Evolutionary conservation across 2,113 vertebrate genomes (phyloP).

Genomic region (Epinephelus moara): DNA sequence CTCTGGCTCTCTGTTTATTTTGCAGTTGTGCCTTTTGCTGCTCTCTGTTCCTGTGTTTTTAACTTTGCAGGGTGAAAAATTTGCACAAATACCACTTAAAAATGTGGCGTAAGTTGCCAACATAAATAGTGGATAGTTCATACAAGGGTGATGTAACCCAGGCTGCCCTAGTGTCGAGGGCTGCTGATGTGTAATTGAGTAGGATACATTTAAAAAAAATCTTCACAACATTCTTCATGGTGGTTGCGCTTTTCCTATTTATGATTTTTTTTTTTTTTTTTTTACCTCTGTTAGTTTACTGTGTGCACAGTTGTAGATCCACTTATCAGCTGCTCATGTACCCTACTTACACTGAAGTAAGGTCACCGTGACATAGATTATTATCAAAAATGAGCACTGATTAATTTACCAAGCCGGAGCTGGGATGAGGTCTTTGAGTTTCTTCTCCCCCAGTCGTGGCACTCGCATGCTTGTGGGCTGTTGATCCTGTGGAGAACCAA

Average conservation of each 20-base stretch:
- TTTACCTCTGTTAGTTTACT: neutral
- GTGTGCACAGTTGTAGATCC: fast-evolving
- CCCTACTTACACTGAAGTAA: neutral
- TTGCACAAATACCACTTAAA: neutral
- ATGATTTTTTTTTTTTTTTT: neutral
- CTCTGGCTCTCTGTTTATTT: neutral
- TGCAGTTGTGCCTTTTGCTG: neutral
- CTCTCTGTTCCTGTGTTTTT: neutral
- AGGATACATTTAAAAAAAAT: neutral
- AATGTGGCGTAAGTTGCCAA: neutral
- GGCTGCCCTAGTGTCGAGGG: neutral
- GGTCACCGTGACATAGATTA: neutral
- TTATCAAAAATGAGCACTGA: neutral
- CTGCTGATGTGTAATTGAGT: neutral
- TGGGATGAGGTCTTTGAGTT: constrained; percentile 20
- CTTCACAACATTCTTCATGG: neutral
- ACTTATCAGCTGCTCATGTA: neutral
- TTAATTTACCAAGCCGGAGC: constrained; percentile 9
- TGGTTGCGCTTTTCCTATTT: neutral
- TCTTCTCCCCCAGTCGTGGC: constrained; percentile 11
- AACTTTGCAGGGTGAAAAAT: neutral
- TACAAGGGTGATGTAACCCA: neutral
- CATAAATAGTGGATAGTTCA: neutral
- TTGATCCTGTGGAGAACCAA: constrained; percentile 59
- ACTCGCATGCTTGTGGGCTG: constrained; percentile 34